Conservation (phyloP, 2,888 invertebrate species). For the Didymodactylos carnosus region DNA sequence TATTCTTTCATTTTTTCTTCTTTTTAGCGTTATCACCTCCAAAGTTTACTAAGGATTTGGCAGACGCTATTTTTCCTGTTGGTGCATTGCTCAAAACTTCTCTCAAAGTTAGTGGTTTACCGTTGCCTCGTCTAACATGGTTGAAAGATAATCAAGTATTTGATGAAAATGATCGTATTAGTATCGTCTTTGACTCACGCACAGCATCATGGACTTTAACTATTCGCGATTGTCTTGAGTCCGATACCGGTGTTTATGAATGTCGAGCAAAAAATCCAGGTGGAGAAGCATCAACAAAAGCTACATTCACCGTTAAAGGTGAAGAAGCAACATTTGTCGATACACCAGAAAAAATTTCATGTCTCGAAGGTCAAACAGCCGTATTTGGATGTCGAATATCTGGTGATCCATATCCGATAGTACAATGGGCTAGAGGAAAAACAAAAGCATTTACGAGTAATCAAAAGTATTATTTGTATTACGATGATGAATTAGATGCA, state of each 20-base stretch:
- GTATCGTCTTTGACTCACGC: conserved; percentile 23
- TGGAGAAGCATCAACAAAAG: conserved; percentile 46
- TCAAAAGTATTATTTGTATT: conserved; percentile 2
- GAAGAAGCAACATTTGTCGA: conserved; percentile 28
- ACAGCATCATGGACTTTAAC: conserved; percentile 43
- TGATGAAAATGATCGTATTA: conserved; percentile 22
- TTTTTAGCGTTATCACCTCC: conserved; percentile 29
- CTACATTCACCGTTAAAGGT: conserved; percentile 29
- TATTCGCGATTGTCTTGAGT: conserved; percentile 51
- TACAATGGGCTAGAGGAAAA: conserved; percentile 34
- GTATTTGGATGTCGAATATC: conserved; percentile 28
- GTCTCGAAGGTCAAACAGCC: conserved; percentile 25
- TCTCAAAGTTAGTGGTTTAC: conserved; percentile 72
- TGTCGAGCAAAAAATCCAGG: conserved; percentile 50
- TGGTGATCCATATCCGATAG: conserved; percentile 28
- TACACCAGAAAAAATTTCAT: conserved; percentile 30
- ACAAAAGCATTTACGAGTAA: conserved; percentile 20
- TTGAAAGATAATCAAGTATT: conserved; percentile 23
- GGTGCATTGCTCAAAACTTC: conserved; percentile 38
- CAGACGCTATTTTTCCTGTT: conserved; percentile 26
- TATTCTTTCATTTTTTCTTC: background rate
- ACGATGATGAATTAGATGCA: conserved; percentile 11
- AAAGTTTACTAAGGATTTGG: conserved; percentile 24
- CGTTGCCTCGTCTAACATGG: conserved; percentile 69
- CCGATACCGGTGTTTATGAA: conserved; percentile 52